Evolutionary conservation across 2,113 vertebrate species (phyloP).

Genomic region (Corythornis vintsioides): DNA sequence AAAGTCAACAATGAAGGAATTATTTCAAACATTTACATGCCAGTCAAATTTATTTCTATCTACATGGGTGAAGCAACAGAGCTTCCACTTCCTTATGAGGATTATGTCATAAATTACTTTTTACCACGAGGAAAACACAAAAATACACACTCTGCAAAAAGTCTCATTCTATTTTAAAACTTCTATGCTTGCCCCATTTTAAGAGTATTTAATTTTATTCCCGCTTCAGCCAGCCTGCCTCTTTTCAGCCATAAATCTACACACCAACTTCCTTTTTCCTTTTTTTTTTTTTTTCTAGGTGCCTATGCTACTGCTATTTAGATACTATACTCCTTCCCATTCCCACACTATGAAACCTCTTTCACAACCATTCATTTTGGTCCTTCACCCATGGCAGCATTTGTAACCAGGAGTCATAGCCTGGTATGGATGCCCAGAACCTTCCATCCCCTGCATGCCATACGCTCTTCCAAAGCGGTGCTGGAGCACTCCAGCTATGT

Average conservation of each 20-base stretch:
- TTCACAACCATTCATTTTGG: neutral
- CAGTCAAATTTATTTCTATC: conserved; percentile 52
- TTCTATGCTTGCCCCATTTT: neutral
- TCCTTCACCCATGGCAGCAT: neutral
- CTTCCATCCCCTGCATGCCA: neutral
- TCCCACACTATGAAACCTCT: conserved; percentile 6
- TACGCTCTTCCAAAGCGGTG: neutral
- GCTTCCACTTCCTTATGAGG: conserved; percentile 22
- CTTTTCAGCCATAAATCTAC: conserved; percentile 10
- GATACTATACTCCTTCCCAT: neutral
- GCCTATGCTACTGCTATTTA: neutral
- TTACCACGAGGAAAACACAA: neutral
- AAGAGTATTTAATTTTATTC: neutral
- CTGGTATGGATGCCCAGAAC: neutral
- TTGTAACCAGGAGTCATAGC: neutral
- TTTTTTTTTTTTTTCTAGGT: no score
- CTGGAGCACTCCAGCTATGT: conserved; percentile 3
- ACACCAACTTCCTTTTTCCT: conserved; percentile 23
- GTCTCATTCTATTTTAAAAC: neutral
- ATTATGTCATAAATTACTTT: neutral
- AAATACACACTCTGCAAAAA: neutral
- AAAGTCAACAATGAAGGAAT: neutral
- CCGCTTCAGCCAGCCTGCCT: neutral
- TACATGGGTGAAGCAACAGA: neutral
- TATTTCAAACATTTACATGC: conserved; percentile 8